Evolutionary conservation across 35 echinoderm and acorn worm species (phyloP), one percentile per base, ranked within the genome.

Genomic region (Apostichopus japonicus): DNA sequence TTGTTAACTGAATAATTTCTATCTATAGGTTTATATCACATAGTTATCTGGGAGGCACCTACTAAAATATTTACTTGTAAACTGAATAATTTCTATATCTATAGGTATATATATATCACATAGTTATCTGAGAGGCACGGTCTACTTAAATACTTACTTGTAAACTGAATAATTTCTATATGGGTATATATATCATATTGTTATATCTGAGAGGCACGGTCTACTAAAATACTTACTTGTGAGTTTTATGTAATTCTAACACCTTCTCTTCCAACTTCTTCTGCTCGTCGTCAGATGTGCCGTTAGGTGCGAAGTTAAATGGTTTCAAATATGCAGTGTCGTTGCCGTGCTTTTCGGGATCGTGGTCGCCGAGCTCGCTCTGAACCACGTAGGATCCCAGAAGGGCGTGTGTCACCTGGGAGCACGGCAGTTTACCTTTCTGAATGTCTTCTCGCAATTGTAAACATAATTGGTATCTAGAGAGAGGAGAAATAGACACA

Each of bases 361-460:
- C 97, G 57, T 93, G 95, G 61, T 99, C 97, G 27, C 97, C 97
- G 1, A 99, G 92, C 79, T 99, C 95, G 13, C 93, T 92, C 82
- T 99, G 97, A 24, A 99, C 97, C 9, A 96, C 92, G 90, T 96
- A 96, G 24, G 97, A 99, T n/a, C 97, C 97, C 59, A 99, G 86
- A 19, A 99, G 91, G 65, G 95, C 95, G 44, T 96, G 97, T 63
- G 97, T 99, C 19, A 99, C 97, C 53, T 96, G 90, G 16, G 97
- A 99, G 65, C 95, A 96, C 23, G 97, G 97, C 77, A 99, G 92
- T 87, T 94, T 94, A 23, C 97, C 97, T 84, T 96, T 95, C 53
- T 96, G 95, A 58, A 99, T 99, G 27, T 99, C 97, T 83, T 99
- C 97, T 14, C 97, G 91, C 58, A 99, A 84, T 90, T 99, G 97